Percentiles rank a stretch among this genome's conserved stretches.
Conservation (phyloP, 2,888 invertebrate species). For the Ceratothoa steindachneri region DNA sequence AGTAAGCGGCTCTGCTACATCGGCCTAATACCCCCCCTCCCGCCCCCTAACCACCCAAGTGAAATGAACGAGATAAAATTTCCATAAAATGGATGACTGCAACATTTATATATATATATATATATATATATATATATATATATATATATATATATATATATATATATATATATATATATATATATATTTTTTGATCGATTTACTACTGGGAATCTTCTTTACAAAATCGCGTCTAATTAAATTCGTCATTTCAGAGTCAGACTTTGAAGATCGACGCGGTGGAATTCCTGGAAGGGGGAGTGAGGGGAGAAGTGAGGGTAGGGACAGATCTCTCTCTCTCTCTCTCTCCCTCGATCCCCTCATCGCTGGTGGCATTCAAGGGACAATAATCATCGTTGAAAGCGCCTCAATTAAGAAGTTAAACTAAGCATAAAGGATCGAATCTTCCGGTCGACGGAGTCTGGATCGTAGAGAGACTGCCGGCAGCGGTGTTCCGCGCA, state of each 20-base stretch:
- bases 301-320: too few relatives aligned
- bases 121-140: too few relatives aligned
- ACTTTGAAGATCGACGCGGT: background rate
- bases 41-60: too few relatives aligned
- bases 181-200: background rate
- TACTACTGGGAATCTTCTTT: background rate
- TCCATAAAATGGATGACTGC: too few relatives aligned
- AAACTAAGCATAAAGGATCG: constrained; percentile 5
- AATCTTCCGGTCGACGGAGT: background rate
- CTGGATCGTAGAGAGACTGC: background rate
- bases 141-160: too few relatives aligned
- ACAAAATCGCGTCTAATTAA: background rate
- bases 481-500: background rate
- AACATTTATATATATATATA: too few relatives aligned
- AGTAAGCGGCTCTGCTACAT: too few relatives aligned
- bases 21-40: too few relatives aligned
- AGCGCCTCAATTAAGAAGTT: constrained; percentile 7
- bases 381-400: constrained; percentile 10
- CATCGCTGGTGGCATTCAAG: background rate
- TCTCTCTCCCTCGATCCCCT: background rate
- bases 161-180: too few relatives aligned
- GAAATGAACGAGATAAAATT: too few relatives aligned
- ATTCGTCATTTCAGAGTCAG: background rate
- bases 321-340: too few relatives aligned
- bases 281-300: background rate